Percentiles rank a stretch among this genome's conserved stretches.
Evolutionary conservation across 1,140 invertebrate species (phyloP).

Genomic region (Musca vetustissima): DNA sequence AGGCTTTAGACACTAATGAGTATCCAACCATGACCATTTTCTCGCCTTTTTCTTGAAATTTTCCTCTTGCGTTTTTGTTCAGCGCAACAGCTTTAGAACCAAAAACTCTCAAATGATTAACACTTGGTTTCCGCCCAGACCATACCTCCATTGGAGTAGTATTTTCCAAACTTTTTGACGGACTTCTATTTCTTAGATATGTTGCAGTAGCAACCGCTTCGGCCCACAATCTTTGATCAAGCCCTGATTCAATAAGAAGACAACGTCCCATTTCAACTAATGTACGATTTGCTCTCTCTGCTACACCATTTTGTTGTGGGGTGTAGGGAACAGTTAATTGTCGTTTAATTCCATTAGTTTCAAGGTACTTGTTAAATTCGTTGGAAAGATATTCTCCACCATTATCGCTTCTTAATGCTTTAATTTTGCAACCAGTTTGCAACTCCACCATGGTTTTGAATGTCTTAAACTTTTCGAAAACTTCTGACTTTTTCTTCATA

Average conservation of each 20-base stretch:
- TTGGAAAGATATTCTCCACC: conserved; percentile 39
- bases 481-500: conserved; percentile 39
- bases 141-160: neutral
- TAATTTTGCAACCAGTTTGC: conserved; percentile 19
- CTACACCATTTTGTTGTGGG: neutral
- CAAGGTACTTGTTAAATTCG: conserved; percentile 27
- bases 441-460: conserved; percentile 15
- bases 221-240: neutral
- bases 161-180: neutral
- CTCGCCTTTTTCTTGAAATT: neutral
- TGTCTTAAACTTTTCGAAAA: conserved; percentile 24
- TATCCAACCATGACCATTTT: neutral
- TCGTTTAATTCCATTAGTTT: conserved; percentile 25
- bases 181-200: neutral
- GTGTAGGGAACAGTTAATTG: conserved; percentile 40
- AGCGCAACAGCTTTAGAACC: neutral
- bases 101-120: neutral
- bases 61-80: neutral
- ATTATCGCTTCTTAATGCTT: conserved; percentile 36
- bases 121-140: neutral
- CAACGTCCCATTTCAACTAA: neutral
- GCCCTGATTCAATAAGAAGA: neutral
- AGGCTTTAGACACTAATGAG: neutral
- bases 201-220: neutral
- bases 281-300: neutral